phyloP scores from a whole-genome alignment of 2,113 vertebrate species.

The Bubalus kerabau region DNA sequence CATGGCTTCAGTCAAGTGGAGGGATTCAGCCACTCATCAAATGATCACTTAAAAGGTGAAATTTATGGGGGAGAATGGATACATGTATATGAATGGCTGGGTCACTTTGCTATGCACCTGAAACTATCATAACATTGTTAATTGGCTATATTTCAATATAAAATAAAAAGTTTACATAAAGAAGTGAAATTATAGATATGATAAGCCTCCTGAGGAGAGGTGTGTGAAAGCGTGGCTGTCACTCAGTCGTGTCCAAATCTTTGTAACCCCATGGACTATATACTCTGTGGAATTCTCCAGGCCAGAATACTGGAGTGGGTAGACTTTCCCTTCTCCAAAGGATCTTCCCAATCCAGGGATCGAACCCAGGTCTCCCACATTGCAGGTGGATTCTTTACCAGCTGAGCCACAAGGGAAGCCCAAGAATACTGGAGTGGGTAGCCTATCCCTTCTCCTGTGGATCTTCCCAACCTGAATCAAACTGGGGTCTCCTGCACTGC shows the following conservation, averaged over 20 bases:
- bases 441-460: not conserved
- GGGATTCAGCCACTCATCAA: not conserved
- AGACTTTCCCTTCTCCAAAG: not conserved
- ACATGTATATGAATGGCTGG: not conserved
- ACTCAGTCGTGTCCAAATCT: not conserved
- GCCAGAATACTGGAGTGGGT: not conserved
- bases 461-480: not conserved
- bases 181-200: not conserved
- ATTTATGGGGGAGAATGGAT: not conserved
- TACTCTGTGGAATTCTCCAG: rapidly evolving
- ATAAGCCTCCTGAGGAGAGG: not conserved
- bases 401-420: not conserved
- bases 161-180: not conserved
- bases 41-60: not conserved
- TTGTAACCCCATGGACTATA: not conserved
- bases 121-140: not conserved
- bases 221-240: not conserved
- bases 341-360: not conserved
- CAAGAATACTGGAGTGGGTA: not conserved
- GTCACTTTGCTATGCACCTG: not conserved
- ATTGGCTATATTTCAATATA: not conserved
- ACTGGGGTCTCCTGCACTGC: not conserved
- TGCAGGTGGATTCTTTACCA: not conserved
- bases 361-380: not conserved
- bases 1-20: not conserved